Percentiles rank a stretch among this genome's conserved stretches.
These are phyloP conservation scores for Myotis lucifugus DNA, from an alignment of 2,113 vertebrate species.

Conservation along the genomic window DNA sequence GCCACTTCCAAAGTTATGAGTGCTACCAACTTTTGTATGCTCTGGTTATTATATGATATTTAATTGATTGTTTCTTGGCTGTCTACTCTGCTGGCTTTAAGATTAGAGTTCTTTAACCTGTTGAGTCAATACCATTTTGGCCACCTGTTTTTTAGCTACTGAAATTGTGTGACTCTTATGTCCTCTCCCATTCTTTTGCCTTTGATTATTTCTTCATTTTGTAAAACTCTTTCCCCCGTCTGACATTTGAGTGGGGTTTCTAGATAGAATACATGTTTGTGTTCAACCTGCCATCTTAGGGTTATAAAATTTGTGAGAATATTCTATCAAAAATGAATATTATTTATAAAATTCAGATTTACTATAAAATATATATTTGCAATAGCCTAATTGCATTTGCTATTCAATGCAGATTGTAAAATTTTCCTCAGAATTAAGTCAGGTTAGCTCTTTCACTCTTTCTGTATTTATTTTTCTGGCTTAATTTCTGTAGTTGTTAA, in stretches of 20 bases:
- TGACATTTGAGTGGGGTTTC: neutral
- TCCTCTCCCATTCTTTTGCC: neutral
- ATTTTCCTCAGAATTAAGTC: neutral
- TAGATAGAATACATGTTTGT: conserved; percentile 10
- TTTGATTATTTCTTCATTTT: conserved; percentile 9
- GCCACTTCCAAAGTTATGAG: neutral
- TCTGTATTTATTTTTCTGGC: neutral
- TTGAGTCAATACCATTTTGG: neutral
- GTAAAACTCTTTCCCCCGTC: neutral
- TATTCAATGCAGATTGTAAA: neutral
- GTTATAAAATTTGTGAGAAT: neutral
- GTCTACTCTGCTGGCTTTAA: neutral
- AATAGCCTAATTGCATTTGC: neutral
- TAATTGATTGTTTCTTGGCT: neutral
- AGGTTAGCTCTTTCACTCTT: neutral
- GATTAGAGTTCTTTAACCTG: neutral
- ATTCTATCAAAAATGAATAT: neutral
- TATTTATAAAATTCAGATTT: neutral
- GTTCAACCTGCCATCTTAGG: neutral
- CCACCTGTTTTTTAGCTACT: neutral
- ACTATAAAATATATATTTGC: neutral
- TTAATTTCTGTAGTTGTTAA: conserved; percentile 31
- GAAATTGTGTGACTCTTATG: neutral
- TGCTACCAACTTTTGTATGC: neutral
- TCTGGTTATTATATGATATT: neutral